A percentile compares a stretch with the other conserved stretches of the same genome.
Evolutionary conservation across 2,888 invertebrate genomes (phyloP).

Genomic region (Latheticus oryzae): DNA sequence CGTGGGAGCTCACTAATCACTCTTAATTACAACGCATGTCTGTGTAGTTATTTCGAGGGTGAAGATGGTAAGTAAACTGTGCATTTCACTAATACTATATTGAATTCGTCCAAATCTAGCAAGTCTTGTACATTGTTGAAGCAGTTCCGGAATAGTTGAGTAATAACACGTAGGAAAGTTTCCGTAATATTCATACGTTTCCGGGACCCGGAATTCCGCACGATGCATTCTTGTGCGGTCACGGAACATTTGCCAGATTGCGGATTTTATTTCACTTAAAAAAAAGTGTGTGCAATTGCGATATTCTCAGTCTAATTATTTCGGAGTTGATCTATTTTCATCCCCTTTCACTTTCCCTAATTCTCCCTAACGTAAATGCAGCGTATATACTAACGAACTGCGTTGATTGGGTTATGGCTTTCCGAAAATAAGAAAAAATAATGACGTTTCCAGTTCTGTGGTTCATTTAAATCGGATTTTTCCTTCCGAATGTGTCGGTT

Average conservation of each 20-base stretch:
- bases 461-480: constrained; percentile 39
- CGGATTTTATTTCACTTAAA: constrained; percentile 38
- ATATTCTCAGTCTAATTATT: no score
- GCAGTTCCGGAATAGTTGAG: constrained; percentile 43
- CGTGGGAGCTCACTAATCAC: no score
- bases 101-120: constrained; percentile 33
- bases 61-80: no score
- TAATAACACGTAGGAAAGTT: constrained; percentile 48
- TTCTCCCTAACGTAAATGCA: constrained; percentile 17
- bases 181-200: constrained; percentile 48
- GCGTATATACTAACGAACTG: constrained; percentile 28
- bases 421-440: constrained; percentile 36
- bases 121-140: constrained; percentile 42
- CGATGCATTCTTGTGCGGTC: constrained; percentile 49
- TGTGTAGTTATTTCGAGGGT: constrained; percentile 34
- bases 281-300: no score
- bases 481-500: constrained; percentile 11
- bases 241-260: constrained; percentile 38
- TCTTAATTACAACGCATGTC: no score
- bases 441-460: constrained; percentile 26
- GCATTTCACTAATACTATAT: constrained; percentile 37
- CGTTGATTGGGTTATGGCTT: constrained; percentile 34
- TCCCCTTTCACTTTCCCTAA: constrained; percentile 11
- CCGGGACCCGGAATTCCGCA: constrained; percentile 49
- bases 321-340: not conserved